These are phyloP conservation scores for Lota lota DNA, from an alignment of 2,113 vertebrate species.

Conservation along the genomic window DNA sequence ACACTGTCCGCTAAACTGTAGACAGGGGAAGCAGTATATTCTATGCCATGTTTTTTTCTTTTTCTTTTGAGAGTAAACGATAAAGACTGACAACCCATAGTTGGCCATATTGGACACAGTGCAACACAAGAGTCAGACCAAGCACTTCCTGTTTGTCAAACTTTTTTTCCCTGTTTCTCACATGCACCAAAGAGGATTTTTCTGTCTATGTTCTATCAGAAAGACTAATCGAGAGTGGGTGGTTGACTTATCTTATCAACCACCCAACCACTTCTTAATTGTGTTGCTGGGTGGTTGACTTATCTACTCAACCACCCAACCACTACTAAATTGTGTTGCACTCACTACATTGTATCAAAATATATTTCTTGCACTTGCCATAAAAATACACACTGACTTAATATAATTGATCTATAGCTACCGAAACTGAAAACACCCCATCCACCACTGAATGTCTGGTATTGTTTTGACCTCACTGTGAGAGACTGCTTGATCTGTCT, in stretches of 20 bases:
- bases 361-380: neutral
- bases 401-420: too few relatives aligned
- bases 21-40: neutral
- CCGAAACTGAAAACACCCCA: neutral
- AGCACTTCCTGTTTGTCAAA: conserved; percentile 52
- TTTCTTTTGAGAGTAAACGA: conserved; percentile 1
- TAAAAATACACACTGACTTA: neutral
- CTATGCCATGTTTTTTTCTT: too few relatives aligned
- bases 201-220: neutral
- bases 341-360: neutral
- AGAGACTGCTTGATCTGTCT: conserved; percentile 43
- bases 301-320: neutral
- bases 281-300: neutral
- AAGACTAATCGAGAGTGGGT: neutral
- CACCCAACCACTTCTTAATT: neutral
- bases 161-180: conserved; percentile 48
- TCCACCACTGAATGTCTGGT: conserved; percentile 9
- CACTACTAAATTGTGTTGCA: neutral
- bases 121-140: conserved; percentile 15
- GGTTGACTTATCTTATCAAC: neutral
- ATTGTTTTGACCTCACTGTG: conserved; percentile 44
- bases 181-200: conserved; percentile 17
- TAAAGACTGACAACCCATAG: conserved; percentile 25
- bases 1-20: neutral
- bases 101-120: conserved; percentile 31